Evolutionary conservation across 2,797 vertebrate genomes (phyloP).

Genomic region (Tachyglossus aculeatus): DNA sequence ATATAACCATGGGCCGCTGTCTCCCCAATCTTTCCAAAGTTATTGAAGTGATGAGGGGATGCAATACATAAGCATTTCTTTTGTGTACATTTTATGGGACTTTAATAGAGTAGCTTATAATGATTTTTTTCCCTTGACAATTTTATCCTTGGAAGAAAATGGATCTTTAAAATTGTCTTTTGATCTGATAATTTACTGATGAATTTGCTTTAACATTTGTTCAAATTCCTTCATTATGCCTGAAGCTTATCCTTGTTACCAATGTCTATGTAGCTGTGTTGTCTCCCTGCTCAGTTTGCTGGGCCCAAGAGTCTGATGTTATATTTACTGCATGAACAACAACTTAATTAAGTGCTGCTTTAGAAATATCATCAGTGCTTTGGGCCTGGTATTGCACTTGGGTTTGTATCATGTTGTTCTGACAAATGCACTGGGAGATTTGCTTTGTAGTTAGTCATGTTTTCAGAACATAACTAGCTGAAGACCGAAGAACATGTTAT

Average conservation of each 20-base stretch:
- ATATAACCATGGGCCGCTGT: neutral
- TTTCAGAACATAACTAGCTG: constrained; percentile 58
- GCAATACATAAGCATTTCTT: too few species aligned
- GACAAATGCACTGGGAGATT: constrained; percentile 67
- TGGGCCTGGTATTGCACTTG: constrained; percentile 63
- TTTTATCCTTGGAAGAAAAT: neutral
- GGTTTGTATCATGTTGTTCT: constrained; percentile 71
- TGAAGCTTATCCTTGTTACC: constrained; percentile 50
- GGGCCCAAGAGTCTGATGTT: constrained; percentile 58
- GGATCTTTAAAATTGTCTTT: constrained; percentile 6
- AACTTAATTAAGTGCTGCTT: constrained; percentile 75
- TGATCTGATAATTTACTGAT: constrained; percentile 7
- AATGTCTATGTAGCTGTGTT: constrained; percentile 29
- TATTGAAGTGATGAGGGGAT: too few species aligned
- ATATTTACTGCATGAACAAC: constrained; percentile 71
- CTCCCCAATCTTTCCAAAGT: neutral
- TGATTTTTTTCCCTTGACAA: neutral
- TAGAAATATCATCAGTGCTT: constrained; percentile 68
- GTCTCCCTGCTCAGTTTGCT: constrained; percentile 58
- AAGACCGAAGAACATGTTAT: constrained; percentile 62
- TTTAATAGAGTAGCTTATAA: too few species aligned
- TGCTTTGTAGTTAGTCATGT: constrained; percentile 68
- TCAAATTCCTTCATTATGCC: constrained; percentile 23
- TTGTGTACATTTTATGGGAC: too few species aligned
- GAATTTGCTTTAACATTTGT: constrained; percentile 5